Percentiles rank a stretch among this genome's conserved stretches.
phyloP scores from a whole-genome alignment of 1,140 invertebrate genomes.

The Ips typographus region DNA sequence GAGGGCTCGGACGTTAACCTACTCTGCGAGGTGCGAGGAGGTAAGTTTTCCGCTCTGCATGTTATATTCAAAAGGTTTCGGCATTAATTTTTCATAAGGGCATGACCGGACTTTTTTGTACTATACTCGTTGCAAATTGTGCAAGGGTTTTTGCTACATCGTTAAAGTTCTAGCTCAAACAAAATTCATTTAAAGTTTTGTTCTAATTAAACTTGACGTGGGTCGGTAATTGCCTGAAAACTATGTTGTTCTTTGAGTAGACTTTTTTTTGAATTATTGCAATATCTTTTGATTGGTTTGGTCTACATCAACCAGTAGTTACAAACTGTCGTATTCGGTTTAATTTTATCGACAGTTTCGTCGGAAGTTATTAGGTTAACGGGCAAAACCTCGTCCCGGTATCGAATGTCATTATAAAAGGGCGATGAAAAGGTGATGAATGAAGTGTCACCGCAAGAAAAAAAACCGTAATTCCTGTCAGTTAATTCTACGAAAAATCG shows the following conservation, averaged over 20 bases:
- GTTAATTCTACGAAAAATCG: conserved; percentile 3
- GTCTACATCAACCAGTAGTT: too few relatives aligned
- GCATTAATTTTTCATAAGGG: background rate
- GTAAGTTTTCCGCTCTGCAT: conserved; percentile 59
- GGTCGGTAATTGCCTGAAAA: too few relatives aligned
- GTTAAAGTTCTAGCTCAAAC: too few relatives aligned
- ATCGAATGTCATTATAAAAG: conserved; percentile 9
- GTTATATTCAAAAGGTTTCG: background rate
- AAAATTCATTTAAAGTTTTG: too few relatives aligned
- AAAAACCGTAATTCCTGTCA: conserved; percentile 5
- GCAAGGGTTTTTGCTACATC: too few relatives aligned
- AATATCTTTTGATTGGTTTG: too few relatives aligned
- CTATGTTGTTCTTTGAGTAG: too few relatives aligned
- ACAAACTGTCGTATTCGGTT: background rate
- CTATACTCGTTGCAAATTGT: too few relatives aligned
- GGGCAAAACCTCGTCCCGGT: conserved; percentile 4
- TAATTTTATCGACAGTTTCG: conserved; percentile 10
- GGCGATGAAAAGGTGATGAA: conserved; percentile 13
- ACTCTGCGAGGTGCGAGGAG: conserved; percentile 84
- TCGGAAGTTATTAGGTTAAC: conserved; percentile 11
- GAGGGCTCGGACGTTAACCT: conserved; percentile 81
- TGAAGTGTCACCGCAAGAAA: conserved; percentile 11
- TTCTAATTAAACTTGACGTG: too few relatives aligned
- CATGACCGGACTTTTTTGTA: too few relatives aligned
- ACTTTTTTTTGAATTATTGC: too few relatives aligned